Percentiles rank a stretch among this genome's conserved stretches.
Conservation (phyloP, 2,888 invertebrate genomes). For the Philhelius pedissequus region DNA sequence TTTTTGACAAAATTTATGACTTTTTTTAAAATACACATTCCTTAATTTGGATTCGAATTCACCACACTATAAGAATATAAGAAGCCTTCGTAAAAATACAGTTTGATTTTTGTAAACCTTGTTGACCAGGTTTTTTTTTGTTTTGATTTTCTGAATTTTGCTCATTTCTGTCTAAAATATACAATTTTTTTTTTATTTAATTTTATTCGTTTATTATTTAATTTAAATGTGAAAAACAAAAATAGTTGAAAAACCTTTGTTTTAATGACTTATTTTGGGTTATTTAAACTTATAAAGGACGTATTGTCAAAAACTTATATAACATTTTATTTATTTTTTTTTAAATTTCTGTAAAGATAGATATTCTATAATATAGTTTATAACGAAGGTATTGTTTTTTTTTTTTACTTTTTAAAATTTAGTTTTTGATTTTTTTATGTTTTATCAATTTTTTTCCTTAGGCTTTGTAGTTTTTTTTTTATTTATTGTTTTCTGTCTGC, state of each 20-base stretch:
- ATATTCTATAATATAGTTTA: constrained; percentile 41
- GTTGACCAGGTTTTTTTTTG: no score
- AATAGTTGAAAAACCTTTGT: background rate
- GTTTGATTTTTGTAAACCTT: no score
- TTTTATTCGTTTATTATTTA: constrained; percentile 9
- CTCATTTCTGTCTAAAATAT: constrained; percentile 36
- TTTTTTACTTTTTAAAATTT: constrained; percentile 2
- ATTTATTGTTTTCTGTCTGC: constrained; percentile 64
- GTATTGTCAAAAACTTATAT: constrained; percentile 59
- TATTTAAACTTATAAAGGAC: constrained; percentile 22
- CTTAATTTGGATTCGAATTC: no score
- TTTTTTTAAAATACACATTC: no score
- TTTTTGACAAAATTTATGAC: no score
- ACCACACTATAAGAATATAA: no score
- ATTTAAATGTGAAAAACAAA: background rate
- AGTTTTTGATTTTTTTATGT: background rate
- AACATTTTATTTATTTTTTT: constrained; percentile 22
- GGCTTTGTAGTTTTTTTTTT: constrained; percentile 39
- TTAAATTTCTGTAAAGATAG: constrained; percentile 40
- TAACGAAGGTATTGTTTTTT: constrained; percentile 2
- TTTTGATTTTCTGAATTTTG: constrained; percentile 12
- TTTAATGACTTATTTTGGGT: background rate
- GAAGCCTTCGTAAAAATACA: no score
- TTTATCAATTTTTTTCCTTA: constrained; percentile 31
- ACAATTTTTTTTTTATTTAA: constrained; percentile 8